Conservation (phyloP, 2,113 vertebrate genomes). For the Oncorhynchus kisutch region DNA sequence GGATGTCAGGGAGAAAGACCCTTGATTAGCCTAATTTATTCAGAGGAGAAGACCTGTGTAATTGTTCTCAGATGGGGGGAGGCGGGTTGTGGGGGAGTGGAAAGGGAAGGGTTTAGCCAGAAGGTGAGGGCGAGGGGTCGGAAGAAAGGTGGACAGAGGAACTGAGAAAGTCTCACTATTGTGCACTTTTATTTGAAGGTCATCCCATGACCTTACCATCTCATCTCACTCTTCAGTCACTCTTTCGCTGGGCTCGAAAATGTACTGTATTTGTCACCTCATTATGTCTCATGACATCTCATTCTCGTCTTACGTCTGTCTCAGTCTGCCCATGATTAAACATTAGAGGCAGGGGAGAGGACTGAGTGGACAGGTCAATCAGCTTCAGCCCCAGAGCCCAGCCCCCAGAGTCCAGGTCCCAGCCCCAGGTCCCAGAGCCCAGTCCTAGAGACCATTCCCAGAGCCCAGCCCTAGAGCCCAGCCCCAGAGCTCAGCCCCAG, state of each 20-base stretch:
- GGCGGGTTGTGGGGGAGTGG: background rate
- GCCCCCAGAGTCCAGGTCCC: no score
- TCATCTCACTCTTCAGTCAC: no score
- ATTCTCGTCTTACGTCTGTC: no score
- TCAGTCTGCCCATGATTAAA: no score
- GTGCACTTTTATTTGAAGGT: background rate
- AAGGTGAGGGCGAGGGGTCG: background rate
- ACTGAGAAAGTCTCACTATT: background rate
- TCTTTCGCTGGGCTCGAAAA: no score
- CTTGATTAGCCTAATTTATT: slow-evolving; percentile 30
- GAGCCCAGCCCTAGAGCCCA: background rate
- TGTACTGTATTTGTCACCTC: no score
- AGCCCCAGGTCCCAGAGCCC: no score
- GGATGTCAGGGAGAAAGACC: slow-evolving; percentile 14
- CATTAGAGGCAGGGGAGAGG: background rate
- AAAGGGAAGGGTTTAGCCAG: background rate
- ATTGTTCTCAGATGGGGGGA: slow-evolving; percentile 32
- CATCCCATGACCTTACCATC: no score
- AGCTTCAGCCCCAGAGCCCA: background rate
- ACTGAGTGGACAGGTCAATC: background rate
- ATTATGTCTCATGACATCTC: no score
- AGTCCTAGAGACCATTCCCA: background rate
- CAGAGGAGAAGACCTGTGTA: slow-evolving; percentile 11
- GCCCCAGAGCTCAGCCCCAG: background rate
- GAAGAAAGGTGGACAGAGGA: background rate